Percentiles rank a stretch among this genome's conserved stretches.
These are phyloP conservation scores for Pasiphila rectangulata DNA, from an alignment of 2,888 invertebrate genomes.

Conservation along the genomic window DNA sequence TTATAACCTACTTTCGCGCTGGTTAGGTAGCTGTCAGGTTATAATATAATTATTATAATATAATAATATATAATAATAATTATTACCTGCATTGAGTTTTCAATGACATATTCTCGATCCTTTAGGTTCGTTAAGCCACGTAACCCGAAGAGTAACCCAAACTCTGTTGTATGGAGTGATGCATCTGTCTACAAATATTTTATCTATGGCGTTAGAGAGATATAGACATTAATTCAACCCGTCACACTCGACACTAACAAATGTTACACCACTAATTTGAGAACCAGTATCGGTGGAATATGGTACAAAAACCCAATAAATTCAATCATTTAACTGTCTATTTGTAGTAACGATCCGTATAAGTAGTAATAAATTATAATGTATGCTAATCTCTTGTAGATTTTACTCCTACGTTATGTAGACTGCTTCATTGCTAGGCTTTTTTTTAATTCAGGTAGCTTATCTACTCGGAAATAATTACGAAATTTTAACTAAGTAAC, in stretches of 20 bases:
- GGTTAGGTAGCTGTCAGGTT: no score
- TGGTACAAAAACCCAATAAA: constrained; percentile 41
- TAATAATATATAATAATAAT: no score
- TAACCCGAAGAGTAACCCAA: no score
- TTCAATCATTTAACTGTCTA: constrained; percentile 49
- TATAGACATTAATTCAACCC: constrained; percentile 31
- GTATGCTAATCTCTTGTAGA: constrained; percentile 58
- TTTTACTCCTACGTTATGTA: constrained; percentile 54
- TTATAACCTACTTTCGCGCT: no score
- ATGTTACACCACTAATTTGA: constrained; percentile 31
- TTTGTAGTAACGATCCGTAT: constrained; percentile 55
- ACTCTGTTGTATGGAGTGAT: no score
- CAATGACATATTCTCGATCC: no score
- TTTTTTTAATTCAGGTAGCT: constrained; percentile 7
- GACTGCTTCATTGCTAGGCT: constrained; percentile 29
- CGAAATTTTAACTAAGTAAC: no score
- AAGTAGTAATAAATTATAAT: constrained; percentile 59
- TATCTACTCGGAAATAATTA: not conserved
- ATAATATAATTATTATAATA: no score
- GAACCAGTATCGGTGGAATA: constrained; percentile 31
- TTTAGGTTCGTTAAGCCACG: no score
- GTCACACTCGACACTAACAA: constrained; percentile 27
- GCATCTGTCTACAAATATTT: not conserved
- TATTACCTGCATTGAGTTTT: no score
- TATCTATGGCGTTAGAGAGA: constrained; percentile 9